These are phyloP conservation scores for Palythoa grandiflora DNA, from an alignment of 92 coral and sea anemone genomes.

Conservation along the genomic window DNA sequence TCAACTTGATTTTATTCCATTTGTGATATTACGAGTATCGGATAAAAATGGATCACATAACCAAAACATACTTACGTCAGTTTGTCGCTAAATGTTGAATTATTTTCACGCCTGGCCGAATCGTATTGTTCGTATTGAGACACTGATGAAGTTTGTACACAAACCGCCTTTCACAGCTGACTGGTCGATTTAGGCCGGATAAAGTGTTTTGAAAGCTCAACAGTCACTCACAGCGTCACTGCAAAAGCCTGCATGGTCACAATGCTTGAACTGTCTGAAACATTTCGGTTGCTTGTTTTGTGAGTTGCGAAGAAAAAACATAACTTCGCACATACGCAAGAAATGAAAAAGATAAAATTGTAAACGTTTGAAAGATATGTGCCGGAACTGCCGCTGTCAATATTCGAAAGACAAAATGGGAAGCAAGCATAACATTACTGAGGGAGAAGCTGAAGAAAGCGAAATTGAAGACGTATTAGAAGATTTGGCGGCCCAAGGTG, in stretches of 20 bases:
- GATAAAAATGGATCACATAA: background rate
- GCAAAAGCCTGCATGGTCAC: background rate
- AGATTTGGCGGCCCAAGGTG: slow-evolving; percentile 36
- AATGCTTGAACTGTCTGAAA: slow-evolving; percentile 13
- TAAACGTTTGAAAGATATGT: background rate
- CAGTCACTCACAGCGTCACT: background rate
- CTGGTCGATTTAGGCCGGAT: background rate
- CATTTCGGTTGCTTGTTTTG: background rate
- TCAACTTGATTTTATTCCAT: too few relatives aligned
- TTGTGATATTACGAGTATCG: too few relatives aligned
- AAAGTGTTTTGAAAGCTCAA: background rate
- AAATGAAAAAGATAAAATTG: background rate
- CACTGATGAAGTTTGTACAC: slow-evolving; percentile 13
- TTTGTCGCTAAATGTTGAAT: background rate
- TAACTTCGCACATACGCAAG: slow-evolving; percentile 29
- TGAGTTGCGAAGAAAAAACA: slow-evolving; percentile 28
- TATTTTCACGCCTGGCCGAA: slow-evolving; percentile 26
- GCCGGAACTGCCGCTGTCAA: slow-evolving; percentile 21
- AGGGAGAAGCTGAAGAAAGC: slow-evolving; percentile 24
- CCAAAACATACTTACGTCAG: background rate
- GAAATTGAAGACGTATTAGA: slow-evolving; percentile 27
- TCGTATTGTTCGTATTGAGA: slow-evolving; percentile 15
- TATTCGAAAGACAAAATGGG: slow-evolving; percentile 1
- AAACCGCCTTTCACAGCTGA: slow-evolving; percentile 18
- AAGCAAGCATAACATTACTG: background rate